Evolutionary conservation across 2,797 vertebrate species (phyloP).

Genomic region (Phalloptychus januarius): DNA sequence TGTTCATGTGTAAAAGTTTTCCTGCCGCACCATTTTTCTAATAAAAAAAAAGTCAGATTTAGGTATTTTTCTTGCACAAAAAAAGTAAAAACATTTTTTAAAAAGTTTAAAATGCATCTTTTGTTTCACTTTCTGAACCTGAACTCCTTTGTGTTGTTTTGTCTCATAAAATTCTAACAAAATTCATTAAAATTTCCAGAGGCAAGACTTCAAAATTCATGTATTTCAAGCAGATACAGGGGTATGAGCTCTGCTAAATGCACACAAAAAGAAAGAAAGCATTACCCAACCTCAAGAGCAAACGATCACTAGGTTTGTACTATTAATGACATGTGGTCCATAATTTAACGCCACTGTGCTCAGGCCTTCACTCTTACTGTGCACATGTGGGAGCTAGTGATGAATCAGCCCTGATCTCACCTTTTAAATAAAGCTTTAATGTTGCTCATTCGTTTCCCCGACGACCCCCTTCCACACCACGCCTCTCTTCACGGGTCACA

Average conservation of each 20-base stretch:
- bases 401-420: not conserved
- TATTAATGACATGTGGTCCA: constrained; percentile 33
- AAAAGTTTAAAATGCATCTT: not conserved
- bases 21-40: no score
- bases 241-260: not conserved
- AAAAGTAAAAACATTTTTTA: not conserved
- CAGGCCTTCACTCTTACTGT: constrained; percentile 18
- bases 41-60: not conserved
- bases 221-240: not conserved
- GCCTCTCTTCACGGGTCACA: not conserved
- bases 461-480: not conserved
- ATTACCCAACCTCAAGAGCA: constrained; percentile 13
- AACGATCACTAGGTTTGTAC: constrained; percentile 36
- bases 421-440: not conserved
- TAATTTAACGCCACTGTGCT: constrained; percentile 54
- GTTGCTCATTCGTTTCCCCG: not conserved
- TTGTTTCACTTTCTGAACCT: not conserved
- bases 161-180: not conserved
- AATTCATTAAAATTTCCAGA: not conserved
- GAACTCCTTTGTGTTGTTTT: not conserved
- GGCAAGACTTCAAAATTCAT: not conserved
- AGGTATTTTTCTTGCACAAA: not conserved
- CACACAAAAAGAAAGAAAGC: not conserved
- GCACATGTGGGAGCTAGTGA: not conserved
- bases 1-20: not conserved